Conservation (phyloP, 2,797 vertebrate species). For the Cuculus canorus region DNA sequence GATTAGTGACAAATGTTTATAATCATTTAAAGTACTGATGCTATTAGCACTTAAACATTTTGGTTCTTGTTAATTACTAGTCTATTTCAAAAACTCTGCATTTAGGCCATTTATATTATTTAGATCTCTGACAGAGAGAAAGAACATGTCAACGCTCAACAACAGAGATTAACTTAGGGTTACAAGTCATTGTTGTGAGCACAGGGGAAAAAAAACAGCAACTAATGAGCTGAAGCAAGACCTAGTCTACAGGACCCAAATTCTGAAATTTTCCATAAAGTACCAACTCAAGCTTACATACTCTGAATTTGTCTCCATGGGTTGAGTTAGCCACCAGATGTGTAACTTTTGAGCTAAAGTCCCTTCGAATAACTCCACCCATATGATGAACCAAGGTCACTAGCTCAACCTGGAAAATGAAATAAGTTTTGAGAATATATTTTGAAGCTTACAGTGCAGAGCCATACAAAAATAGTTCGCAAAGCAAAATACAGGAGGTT, state of each 20-base stretch:
- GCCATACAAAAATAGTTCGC: background rate
- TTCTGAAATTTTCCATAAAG: background rate
- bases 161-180: background rate
- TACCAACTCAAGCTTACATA: conserved; percentile 71
- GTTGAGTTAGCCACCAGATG: conserved; percentile 94
- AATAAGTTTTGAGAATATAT: background rate
- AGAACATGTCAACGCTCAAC: background rate
- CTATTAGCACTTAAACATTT: background rate
- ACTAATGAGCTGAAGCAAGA: background rate
- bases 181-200: background rate
- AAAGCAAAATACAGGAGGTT: background rate
- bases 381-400: conserved; percentile 97
- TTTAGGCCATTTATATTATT: background rate
- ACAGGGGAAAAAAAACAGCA: background rate
- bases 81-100: background rate
- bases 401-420: conserved; percentile 83
- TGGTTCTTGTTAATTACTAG: background rate
- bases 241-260: background rate
- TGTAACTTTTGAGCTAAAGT: conserved; percentile 96
- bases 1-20: background rate
- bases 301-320: conserved; percentile 96
- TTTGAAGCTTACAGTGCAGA: background rate
- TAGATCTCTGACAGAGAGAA: background rate
- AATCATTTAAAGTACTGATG: background rate
- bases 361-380: conserved; percentile 94